Percentiles rank a stretch among this genome's conserved stretches.
These are phyloP conservation scores for Eidolon dupreanum DNA, from an alignment of 2,797 vertebrate species.

Conservation along the genomic window DNA sequence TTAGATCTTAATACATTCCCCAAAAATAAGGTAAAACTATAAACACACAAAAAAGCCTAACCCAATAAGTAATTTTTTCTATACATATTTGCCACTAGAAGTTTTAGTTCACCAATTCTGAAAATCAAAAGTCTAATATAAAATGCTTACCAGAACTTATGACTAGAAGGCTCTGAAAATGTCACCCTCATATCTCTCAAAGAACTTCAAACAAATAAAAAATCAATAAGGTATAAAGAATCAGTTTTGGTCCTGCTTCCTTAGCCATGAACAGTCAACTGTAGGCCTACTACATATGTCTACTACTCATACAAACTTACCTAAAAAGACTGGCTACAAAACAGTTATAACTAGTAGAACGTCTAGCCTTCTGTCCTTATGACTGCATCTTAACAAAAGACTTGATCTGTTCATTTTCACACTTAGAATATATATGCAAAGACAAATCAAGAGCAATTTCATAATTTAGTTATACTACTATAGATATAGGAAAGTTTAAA, in stretches of 20 bases:
- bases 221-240: neutral
- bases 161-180: conserved; percentile 37
- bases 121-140: conserved; percentile 28
- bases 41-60: neutral
- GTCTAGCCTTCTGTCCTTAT: neutral
- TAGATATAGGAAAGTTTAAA: neutral
- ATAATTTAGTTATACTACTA: neutral
- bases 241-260: neutral
- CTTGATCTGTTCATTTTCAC: neutral
- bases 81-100: neutral
- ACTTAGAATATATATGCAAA: neutral
- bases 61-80: neutral
- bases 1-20: neutral
- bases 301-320: neutral
- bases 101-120: neutral
- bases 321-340: neutral
- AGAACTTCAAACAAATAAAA: conserved; percentile 35
- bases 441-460: neutral
- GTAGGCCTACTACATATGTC: neutral
- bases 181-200: neutral
- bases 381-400: neutral
- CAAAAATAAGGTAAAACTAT: neutral
- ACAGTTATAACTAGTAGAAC: neutral
- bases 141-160: neutral
- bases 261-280: neutral